These are phyloP conservation scores for Xenentodon cancila DNA, from an alignment of 2,797 vertebrate species.

Conservation along the genomic window DNA sequence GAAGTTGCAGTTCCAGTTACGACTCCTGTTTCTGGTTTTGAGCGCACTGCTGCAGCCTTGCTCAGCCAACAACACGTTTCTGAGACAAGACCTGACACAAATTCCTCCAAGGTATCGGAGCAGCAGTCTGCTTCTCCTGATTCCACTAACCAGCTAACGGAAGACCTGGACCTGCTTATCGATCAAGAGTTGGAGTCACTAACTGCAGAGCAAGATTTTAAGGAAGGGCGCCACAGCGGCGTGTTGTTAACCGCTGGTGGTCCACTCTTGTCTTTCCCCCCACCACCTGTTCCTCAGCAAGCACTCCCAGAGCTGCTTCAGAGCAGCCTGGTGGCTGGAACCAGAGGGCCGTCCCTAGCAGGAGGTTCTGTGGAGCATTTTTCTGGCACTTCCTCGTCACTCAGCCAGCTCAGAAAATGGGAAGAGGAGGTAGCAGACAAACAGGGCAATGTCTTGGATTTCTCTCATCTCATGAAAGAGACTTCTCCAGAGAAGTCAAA, in stretches of 20 bases:
- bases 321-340: constrained; percentile 53
- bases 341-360: constrained; percentile 30
- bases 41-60: constrained; percentile 79
- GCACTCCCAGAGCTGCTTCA: constrained; percentile 71
- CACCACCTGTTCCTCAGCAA: constrained; percentile 40
- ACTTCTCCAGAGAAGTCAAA: constrained; percentile 34
- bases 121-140: constrained; percentile 26
- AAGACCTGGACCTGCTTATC: constrained; percentile 86
- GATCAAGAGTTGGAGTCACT: constrained; percentile 85
- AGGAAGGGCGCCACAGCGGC: constrained; percentile 8
- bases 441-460: constrained; percentile 59
- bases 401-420: constrained; percentile 58
- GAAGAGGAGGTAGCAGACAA: constrained; percentile 19
- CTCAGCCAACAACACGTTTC: constrained; percentile 57
- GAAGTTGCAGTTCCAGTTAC: constrained; percentile 66
- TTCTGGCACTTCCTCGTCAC: constrained; percentile 47
- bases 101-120: constrained; percentile 3
- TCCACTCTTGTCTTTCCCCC: constrained; percentile 36
- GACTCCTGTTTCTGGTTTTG: constrained; percentile 79
- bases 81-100: constrained; percentile 18
- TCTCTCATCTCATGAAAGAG: constrained; percentile 67
- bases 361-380: constrained; percentile 11
- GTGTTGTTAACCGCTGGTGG: constrained; percentile 30
- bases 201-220: constrained; percentile 25
- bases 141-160: constrained; percentile 61